These are phyloP conservation scores for Vannuccia rotundouncinata DNA, from an alignment of 2,888 invertebrate genomes.

Conservation along the genomic window DNA sequence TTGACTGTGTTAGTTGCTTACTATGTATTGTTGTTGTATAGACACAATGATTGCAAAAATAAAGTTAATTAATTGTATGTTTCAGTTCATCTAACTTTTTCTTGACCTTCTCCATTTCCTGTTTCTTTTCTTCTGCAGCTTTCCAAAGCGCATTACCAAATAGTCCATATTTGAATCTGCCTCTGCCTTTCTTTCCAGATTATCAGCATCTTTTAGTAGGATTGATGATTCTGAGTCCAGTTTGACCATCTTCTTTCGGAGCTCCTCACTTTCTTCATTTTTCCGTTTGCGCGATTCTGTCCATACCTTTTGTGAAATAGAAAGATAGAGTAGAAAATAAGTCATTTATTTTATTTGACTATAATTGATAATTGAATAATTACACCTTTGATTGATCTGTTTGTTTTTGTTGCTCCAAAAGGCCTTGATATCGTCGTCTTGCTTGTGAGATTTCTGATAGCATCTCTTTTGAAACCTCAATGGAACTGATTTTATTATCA, in stretches of 20 bases:
- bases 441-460: neutral
- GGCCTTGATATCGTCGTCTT: neutral
- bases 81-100: conserved; percentile 17
- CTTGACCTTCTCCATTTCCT: conserved; percentile 21
- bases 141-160: conserved; percentile 15
- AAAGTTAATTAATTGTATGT: neutral
- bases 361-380: neutral
- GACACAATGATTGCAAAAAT: conserved; percentile 12
- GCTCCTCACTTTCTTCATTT: neutral
- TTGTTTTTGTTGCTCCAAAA: conserved; percentile 12
- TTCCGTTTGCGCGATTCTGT: neutral
- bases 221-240: neutral
- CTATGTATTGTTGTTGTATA: no score
- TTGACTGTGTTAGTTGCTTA: no score
- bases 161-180: conserved; percentile 6
- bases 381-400: conserved; percentile 4
- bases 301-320: neutral
- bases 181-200: conserved; percentile 14
- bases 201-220: neutral
- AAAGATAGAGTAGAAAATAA: neutral
- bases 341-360: neutral
- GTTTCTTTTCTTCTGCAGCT: conserved; percentile 12
- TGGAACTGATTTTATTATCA: conserved; percentile 26
- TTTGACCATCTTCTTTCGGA: neutral
- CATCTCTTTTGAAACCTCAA: conserved; percentile 7